Conservation (phyloP, 37 sponge, comb jelly and placozoan genomes). For the Trichoplax adhaerens region DNA sequence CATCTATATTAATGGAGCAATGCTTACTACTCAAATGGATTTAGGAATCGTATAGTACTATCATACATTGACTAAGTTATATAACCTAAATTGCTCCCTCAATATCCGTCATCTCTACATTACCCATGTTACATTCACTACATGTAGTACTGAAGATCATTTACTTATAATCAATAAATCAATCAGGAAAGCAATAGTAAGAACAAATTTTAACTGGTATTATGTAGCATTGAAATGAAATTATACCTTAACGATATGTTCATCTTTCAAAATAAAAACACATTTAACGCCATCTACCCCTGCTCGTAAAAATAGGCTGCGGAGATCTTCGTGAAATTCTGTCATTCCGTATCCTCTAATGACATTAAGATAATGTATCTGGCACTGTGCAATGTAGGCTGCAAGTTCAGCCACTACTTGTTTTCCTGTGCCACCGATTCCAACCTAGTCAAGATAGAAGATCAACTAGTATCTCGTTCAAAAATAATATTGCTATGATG, state of each 20-base stretch:
- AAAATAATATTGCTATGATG: background rate
- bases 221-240: background rate
- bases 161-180: background rate
- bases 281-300: conserved; percentile 8
- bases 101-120: too few relatives aligned
- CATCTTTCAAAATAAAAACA: conserved; percentile 16
- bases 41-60: too few relatives aligned
- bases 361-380: conserved; percentile 22
- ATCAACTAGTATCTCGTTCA: background rate
- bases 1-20: too few relatives aligned
- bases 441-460: conserved; percentile 12
- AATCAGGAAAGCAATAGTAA: background rate
- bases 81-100: too few relatives aligned
- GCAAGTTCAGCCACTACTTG: conserved; percentile 24
- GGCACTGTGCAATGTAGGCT: conserved; percentile 16
- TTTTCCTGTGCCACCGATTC: conserved; percentile 32
- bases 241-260: conserved; percentile 6
- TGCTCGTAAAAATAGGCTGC: conserved; percentile 13
- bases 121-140: too few relatives aligned
- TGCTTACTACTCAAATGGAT: too few relatives aligned
- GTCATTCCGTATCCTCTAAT: conserved; percentile 3
- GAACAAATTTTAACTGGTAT: background rate
- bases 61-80: too few relatives aligned
- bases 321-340: conserved; percentile 18
- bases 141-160: background rate